Conservation (phyloP, 2,797 vertebrate species). For the Gadopsis marmoratus region DNA sequence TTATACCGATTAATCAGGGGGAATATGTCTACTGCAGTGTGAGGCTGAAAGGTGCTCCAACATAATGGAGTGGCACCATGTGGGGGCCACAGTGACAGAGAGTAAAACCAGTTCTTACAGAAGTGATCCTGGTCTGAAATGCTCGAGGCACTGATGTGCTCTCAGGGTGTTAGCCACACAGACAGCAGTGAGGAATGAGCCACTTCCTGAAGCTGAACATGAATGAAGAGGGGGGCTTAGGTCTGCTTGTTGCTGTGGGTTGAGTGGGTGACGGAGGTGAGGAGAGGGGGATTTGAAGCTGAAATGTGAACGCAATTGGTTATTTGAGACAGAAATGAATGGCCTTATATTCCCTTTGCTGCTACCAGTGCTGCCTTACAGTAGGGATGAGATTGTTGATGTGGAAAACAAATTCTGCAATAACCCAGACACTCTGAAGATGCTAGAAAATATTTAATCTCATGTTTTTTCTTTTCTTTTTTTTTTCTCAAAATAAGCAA, state of each 20-base stretch:
- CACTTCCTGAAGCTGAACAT: slow-evolving; percentile 70
- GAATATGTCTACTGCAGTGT: neutral
- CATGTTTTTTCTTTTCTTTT: slow-evolving; percentile 41
- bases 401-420: slow-evolving; percentile 27
- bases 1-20: neutral
- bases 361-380: neutral
- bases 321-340: slow-evolving; percentile 47
- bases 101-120: slow-evolving; percentile 27
- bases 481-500: slow-evolving; percentile 75
- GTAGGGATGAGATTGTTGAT: neutral
- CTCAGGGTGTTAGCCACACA: slow-evolving; percentile 43
- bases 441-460: slow-evolving; percentile 86
- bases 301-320: slow-evolving; percentile 27
- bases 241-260: slow-evolving; percentile 6
- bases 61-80: slow-evolving; percentile 21
- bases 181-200: slow-evolving; percentile 69
- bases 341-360: neutral
- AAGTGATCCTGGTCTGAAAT: slow-evolving; percentile 28
- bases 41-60: slow-evolving; percentile 5
- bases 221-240: slow-evolving; percentile 25
- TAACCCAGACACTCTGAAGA: slow-evolving; percentile 59
- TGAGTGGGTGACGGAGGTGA: slow-evolving; percentile 13
- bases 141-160: slow-evolving; percentile 19
- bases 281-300: slow-evolving; percentile 32
- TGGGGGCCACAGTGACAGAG: neutral